Evolutionary conservation across 2,113 vertebrate genomes (phyloP), one percentile per base, ranked within the genome.

Genomic region (Lipotes vexillifer): DNA sequence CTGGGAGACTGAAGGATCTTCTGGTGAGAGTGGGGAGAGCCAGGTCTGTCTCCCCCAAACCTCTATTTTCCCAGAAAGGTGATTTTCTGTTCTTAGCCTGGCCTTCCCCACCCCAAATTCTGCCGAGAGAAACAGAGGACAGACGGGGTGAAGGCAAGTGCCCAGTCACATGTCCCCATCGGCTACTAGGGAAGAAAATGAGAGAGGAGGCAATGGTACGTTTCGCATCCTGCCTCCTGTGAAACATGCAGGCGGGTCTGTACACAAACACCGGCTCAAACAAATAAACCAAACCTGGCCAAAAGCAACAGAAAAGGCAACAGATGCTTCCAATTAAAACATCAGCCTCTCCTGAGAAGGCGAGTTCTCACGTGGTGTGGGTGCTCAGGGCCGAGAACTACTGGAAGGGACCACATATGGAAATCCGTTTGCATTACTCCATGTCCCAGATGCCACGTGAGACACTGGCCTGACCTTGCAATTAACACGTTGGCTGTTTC

Each of bases 251-350:
- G 97, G 97, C 69, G 36, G 78, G 93, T 95, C 97, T 97, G 94
- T 97, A 97, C 97, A 97, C 96, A 98, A 98, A 98, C 97, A 97
- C 33, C 10, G 52, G 93, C 93, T 97, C 93, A 78, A 85, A 96
- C 97, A 97, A 97, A 98, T 97, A 97, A 97, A 98, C 83, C 92
- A 63, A 97, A 97, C 97, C 96, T 97, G 97, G 95, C 97, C 98
- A 98, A 98, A 97, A 98, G 97, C 96, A 97, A 97, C 97, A 97
- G 97, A 97, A 93, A 97, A 97, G 97, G 95, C 87, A 96, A 96
- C 97, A 98, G 98, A 98, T 97, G 97, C 96, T 98, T 95, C 97
- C 96, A 98, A 98, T 98, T 97, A 98, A 98, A 98, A 97, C 97
- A 96, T 98, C 96, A 92, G 92, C 66, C 0, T 98, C 97, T 97